Evolutionary conservation across 2,797 vertebrate genomes (phyloP).

Genomic region (Cossypha polioptera): DNA sequence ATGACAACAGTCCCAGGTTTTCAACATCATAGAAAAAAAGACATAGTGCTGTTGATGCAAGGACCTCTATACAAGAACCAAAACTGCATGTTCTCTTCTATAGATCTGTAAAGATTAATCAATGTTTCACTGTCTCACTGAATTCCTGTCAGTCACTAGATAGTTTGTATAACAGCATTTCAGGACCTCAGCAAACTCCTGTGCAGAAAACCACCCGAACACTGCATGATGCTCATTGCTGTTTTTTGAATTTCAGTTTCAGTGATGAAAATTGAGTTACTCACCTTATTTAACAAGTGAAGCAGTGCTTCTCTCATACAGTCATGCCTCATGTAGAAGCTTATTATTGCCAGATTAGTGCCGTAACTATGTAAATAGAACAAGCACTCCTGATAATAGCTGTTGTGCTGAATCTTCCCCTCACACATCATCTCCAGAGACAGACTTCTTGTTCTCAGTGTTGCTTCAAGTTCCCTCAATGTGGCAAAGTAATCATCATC

Average conservation of each 20-base stretch:
- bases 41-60: background rate
- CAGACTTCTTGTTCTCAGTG: conserved; percentile 76
- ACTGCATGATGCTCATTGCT: background rate
- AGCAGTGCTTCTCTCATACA: conserved; percentile 87
- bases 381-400: conserved; percentile 89
- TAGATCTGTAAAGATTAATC: background rate
- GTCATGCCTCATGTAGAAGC: conserved; percentile 91
- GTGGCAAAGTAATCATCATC: conserved; percentile 91
- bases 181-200: background rate
- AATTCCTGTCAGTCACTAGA: background rate
- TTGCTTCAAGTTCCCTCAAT: conserved; percentile 85
- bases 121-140: background rate
- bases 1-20: background rate
- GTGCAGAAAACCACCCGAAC: background rate
- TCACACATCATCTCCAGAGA: conserved; percentile 79
- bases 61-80: background rate
- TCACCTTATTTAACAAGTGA: conserved; percentile 88
- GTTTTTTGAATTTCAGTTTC: background rate
- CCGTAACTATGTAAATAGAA: conserved; percentile 91
- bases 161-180: background rate
- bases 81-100: background rate
- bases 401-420: conserved; percentile 76
- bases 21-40: background rate
- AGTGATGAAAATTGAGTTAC: background rate
- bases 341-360: conserved; percentile 89